Evolutionary conservation across 2,113 vertebrate genomes (phyloP).

Genomic region (Setophaga petechia): DNA sequence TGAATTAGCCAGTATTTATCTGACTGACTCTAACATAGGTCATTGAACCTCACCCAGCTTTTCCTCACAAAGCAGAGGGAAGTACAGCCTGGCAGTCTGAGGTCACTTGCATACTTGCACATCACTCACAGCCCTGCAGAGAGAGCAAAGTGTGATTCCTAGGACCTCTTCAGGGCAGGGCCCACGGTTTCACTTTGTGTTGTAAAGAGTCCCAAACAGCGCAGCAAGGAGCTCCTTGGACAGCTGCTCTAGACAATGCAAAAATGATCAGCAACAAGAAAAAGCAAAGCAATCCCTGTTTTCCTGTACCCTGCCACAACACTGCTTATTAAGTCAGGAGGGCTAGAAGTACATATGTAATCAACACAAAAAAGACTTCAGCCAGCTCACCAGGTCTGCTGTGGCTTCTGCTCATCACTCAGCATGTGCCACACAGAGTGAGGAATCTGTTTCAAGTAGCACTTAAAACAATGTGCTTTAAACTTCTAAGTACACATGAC

Average conservation of each 20-base stretch:
- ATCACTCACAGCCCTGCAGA: not conserved
- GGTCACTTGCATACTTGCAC: not conserved
- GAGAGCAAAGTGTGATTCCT: rapidly evolving
- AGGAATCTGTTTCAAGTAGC: not conserved
- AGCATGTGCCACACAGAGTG: rapidly evolving
- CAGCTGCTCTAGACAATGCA: not conserved
- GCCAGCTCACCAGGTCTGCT: not conserved
- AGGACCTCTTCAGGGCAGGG: not conserved
- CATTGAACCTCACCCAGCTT: not conserved
- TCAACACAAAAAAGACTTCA: not conserved
- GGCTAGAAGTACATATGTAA: not conserved
- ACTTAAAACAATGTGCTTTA: not conserved
- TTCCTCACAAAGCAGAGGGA: not conserved
- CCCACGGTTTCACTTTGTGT: rapidly evolving
- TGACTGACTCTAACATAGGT: not conserved
- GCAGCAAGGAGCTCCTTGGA: not conserved
- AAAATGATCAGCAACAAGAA: not conserved
- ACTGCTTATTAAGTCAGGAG: not conserved
- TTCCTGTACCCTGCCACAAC: not conserved
- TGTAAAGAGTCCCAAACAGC: not conserved
- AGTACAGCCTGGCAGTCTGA: not conserved
- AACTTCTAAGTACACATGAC: not conserved
- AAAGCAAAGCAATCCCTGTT: not conserved
- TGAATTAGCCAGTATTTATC: constrained; percentile 3
- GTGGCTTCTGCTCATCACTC: not conserved